Base-by-base conservation (phyloP, 2,888 invertebrate species). In the Prosapia bicincta region DNA sequence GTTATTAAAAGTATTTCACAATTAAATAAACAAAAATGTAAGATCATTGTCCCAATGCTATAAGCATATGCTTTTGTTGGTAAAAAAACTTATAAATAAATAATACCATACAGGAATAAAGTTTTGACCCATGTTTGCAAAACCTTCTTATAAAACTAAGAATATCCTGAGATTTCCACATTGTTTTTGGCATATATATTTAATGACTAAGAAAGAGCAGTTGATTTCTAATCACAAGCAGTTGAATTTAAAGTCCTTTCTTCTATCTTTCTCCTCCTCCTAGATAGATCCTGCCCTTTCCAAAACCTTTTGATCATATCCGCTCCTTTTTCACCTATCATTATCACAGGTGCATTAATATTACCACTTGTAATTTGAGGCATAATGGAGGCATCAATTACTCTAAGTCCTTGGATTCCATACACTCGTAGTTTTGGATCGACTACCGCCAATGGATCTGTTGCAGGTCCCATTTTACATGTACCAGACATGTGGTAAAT, bases 321-420 rank as follows among this genome's bases (percentile, higher is more conserved):
- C 0, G 95, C 90, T 0, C 92, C 95, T 82, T 95, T 95, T 83
- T 96, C 96, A 0, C 88, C 95, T 25, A 96, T 93, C 95, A 95
- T 96, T 30, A 95, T 92, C 0, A 91, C 91, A 0, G 95, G 95
- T 0, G 95, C 96, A 82, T 95, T 95, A 24, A 93, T 94, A 82
- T 96, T 95, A 0, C 95, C 96, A 83, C 92, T 95, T 0, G 94
- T 93, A 43, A 96, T 92, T 0, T 91, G 88, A 0, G 95, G 96
- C 95, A 96, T 96, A 78, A 96, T 92, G 78, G 94, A 94, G 0
- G 95, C 95, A 82, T 96, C 96, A 76, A 95, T 92, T 0, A 96
- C 94, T 71, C 96, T 86, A 26, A 96, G 85, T 0, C 94, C 94
- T 76, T 90, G 86, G 0, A 96, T 85, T 0, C 95, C 95, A 81